Conservation (phyloP, 2,797 vertebrate genomes). For the Myoxocephalus aenaeus region DNA sequence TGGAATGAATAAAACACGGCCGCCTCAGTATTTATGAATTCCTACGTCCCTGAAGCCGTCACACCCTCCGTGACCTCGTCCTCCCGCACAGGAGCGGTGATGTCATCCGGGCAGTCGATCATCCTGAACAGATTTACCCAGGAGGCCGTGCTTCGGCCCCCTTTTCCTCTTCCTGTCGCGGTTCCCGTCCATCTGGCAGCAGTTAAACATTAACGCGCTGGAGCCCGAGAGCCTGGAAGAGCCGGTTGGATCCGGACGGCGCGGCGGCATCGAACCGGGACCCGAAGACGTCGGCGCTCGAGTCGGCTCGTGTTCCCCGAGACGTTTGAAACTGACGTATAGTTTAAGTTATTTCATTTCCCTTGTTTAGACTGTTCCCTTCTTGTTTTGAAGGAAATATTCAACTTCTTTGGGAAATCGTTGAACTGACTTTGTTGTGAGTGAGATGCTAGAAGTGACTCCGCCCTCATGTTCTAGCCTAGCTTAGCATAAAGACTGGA, state of each 20-base stretch:
- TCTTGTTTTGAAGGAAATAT: background rate
- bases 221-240: slow-evolving; percentile 40
- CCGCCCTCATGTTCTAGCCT: too few relatives aligned
- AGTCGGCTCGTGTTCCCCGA: background rate
- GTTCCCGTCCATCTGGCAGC: slow-evolving; percentile 75
- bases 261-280: background rate
- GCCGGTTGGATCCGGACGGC: background rate
- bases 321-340: too few relatives aligned
- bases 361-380: too few relatives aligned
- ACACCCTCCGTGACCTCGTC: background rate
- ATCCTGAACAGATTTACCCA: slow-evolving; percentile 77
- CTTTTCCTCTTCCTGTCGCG: slow-evolving; percentile 39
- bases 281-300: background rate
- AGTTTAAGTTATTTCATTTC: too few relatives aligned
- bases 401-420: background rate
- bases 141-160: slow-evolving; percentile 52
- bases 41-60: background rate
- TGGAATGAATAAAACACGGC: background rate
- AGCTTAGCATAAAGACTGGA: too few relatives aligned
- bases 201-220: slow-evolving; percentile 80
- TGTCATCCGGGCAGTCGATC: slow-evolving; percentile 34
- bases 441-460: too few relatives aligned
- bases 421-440: too few relatives aligned
- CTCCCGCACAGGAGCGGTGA: too few relatives aligned
- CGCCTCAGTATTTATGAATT: background rate